A percentile compares a stretch with the other conserved stretches of the same genome.
Conservation (phyloP, 2,888 invertebrate species). For the Lithophane socia region DNA sequence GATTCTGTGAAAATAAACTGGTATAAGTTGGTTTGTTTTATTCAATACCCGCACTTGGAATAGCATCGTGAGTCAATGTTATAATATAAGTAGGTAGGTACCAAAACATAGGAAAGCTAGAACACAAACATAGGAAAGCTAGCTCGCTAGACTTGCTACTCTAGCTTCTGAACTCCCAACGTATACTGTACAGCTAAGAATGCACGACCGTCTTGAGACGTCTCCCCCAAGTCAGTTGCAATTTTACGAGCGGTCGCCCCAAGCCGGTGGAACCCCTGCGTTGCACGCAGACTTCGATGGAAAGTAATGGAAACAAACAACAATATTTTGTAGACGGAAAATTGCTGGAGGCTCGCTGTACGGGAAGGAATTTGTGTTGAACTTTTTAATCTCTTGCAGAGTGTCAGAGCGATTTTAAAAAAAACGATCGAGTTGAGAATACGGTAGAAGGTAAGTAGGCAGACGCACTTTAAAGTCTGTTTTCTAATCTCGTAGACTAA, state of each 20-base stretch:
- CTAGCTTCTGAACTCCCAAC: constrained; percentile 13
- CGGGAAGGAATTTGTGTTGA: constrained; percentile 44
- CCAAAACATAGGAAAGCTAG: not conserved
- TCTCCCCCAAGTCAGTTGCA: constrained; percentile 86
- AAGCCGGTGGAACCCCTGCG: constrained; percentile 72
- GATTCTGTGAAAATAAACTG: not conserved
- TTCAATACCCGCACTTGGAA: not conserved
- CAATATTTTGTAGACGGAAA: constrained; percentile 63
- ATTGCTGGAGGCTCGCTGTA: constrained; percentile 50
- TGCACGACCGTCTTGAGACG: constrained; percentile 89
- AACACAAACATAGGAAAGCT: no score
- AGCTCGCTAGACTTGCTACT: no score
- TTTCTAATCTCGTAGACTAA: no score
- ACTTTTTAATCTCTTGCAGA: constrained; percentile 54
- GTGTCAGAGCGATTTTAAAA: not conserved
- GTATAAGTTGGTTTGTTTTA: not conserved
- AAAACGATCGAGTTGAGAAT: constrained; percentile 2
- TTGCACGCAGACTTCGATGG: constrained; percentile 73
- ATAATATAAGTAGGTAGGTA: not conserved
- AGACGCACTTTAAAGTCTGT: no score
- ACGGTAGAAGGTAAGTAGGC: not conserved
- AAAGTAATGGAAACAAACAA: constrained; percentile 73
- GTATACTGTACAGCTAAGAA: constrained; percentile 82
- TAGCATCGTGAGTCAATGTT: not conserved
- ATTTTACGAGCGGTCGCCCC: constrained; percentile 88